Evolutionary conservation across 2,888 invertebrate species (phyloP).

Genomic region (Quadriops clusia): DNA sequence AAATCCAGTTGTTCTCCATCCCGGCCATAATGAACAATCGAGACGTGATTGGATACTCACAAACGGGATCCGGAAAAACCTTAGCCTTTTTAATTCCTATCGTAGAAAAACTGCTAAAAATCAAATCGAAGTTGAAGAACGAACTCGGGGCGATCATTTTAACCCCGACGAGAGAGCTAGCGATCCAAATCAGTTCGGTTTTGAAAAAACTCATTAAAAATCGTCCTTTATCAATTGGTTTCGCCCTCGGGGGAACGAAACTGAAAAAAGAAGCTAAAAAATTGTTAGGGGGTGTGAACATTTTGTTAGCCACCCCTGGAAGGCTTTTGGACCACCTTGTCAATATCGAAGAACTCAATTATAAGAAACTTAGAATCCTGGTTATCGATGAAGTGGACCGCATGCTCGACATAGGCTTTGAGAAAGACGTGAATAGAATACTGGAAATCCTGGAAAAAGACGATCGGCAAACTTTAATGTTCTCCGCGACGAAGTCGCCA

Average conservation of each 20-base stretch:
- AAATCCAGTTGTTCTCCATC: constrained; percentile 85
- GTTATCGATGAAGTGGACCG: too few species aligned
- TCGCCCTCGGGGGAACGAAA: constrained; percentile 92
- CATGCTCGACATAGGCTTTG: too few species aligned
- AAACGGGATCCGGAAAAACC: constrained; percentile 95
- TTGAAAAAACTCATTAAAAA: too few species aligned
- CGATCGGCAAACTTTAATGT: too few species aligned
- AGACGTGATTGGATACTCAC: constrained; percentile 88
- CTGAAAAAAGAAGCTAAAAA: constrained; percentile 85
- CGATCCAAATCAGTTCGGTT: too few species aligned
- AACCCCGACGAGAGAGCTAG: too few species aligned
- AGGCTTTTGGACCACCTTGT: constrained; percentile 88
- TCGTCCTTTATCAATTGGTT: constrained; percentile 86
- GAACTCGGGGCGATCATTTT: too few species aligned
- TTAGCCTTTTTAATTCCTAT: constrained; percentile 91
- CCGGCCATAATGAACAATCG: constrained; percentile 82
- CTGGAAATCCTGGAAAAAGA: too few species aligned
- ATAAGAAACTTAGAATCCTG: constrained; percentile 89
- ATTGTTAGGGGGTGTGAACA: constrained; percentile 79
- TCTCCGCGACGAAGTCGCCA: too few species aligned
- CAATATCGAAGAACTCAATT: constrained; percentile 77
- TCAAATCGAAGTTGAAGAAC: constrained; percentile 82
- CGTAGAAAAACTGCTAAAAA: too few species aligned
- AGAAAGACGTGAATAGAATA: too few species aligned
- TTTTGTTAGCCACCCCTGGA: constrained; percentile 95